phyloP scores from a whole-genome alignment of 2,888 invertebrate species.

The Ornithoptera alexandrae region DNA sequence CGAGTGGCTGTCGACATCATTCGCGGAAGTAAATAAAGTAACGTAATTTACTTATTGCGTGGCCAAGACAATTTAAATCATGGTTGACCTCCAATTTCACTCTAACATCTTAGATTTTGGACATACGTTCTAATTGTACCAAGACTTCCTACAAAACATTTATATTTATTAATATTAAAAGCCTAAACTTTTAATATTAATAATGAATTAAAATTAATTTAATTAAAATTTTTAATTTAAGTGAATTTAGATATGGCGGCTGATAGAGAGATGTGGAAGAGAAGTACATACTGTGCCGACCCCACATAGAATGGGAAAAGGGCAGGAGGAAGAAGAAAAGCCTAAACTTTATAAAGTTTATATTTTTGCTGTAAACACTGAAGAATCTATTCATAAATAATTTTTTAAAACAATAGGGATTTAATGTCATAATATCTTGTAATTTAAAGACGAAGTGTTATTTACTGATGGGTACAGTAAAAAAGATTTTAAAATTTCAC shows the following conservation, averaged over 20 bases:
- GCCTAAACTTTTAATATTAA: not conserved
- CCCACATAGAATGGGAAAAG: too few species aligned
- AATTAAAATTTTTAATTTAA: too few species aligned
- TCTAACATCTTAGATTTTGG: conserved; percentile 9
- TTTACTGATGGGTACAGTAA: not conserved
- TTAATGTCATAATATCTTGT: not conserved
- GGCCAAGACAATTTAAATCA: conserved; percentile 22
- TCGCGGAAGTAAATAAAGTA: conserved; percentile 26
- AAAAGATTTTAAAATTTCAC: conserved; percentile 4
- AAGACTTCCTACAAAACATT: not conserved
- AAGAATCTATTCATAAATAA: not conserved
- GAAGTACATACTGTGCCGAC: too few species aligned
- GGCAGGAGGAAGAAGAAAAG: too few species aligned
- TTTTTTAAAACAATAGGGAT: not conserved
- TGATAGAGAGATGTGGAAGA: too few species aligned
- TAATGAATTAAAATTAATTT: too few species aligned
- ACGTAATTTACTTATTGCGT: conserved; percentile 23
- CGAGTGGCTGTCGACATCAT: conserved; percentile 17
- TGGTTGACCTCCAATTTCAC: conserved; percentile 12
- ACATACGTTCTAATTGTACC: not conserved
- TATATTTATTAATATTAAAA: not conserved
- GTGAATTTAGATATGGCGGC: too few species aligned
- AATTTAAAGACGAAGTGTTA: not conserved
- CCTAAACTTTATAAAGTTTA: not conserved
- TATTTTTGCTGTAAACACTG: not conserved